Percentiles rank a stretch among this genome's conserved stretches.
These are phyloP conservation scores for Chelmon rostratus DNA, from an alignment of 2,797 vertebrate species.

Conservation along the genomic window DNA sequence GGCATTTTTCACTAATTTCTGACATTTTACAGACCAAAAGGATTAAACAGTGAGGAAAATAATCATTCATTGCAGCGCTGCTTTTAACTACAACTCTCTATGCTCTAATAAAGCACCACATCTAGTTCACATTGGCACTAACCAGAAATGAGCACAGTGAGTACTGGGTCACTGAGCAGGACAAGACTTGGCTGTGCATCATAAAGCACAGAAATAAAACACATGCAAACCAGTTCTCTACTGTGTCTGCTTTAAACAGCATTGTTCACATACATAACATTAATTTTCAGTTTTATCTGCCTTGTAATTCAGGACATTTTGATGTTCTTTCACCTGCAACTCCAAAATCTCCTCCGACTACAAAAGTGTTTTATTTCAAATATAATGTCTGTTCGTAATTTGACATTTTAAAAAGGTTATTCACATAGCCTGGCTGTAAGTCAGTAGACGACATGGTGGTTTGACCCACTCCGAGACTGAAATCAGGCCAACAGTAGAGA, in stretches of 20 bases:
- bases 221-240: background rate
- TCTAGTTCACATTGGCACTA: conserved; percentile 7
- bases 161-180: conserved; percentile 35
- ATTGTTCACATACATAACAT: background rate
- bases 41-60: background rate
- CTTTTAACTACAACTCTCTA: background rate
- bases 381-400: background rate
- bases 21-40: background rate
- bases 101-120: conserved; percentile 14
- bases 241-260: background rate
- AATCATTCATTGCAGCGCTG: background rate
- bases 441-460: background rate
- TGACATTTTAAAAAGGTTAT: conserved; percentile 1
- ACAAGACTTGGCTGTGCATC: conserved; percentile 11
- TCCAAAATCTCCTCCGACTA: background rate
- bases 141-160: conserved; percentile 32
- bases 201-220: conserved; percentile 16
- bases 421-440: background rate
- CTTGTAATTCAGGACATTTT: background rate
- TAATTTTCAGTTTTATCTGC: background rate
- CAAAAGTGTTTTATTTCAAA: background rate
- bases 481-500: conserved; percentile 41
- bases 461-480: conserved; percentile 38
- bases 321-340: background rate
- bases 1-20: background rate